Evolutionary conservation across 2,113 vertebrate genomes (phyloP).

Genomic region (Pygoscelis adeliae): DNA sequence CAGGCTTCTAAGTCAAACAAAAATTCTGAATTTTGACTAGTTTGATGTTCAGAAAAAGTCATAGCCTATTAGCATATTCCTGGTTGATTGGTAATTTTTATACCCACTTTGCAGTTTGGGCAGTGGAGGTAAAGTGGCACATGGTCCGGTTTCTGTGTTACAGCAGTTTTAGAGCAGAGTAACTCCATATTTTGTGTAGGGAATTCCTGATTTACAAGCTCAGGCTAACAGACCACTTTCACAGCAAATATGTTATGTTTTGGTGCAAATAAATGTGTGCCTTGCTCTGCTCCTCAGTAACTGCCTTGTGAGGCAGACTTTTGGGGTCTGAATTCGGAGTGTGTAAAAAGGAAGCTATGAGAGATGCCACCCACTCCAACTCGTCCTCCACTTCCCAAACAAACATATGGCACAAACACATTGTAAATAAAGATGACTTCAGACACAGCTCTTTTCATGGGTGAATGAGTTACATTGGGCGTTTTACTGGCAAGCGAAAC

Average conservation of each 20-base stretch:
- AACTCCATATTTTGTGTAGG: not conserved
- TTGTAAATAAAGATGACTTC: slow-evolving; percentile 60
- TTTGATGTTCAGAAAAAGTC: not conserved
- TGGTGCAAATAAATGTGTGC: not conserved
- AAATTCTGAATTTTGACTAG: not conserved
- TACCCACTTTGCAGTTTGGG: not conserved
- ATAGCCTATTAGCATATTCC: not conserved
- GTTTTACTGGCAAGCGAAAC: slow-evolving; percentile 41
- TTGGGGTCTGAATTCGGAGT: not conserved
- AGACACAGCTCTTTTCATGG: slow-evolving; percentile 56
- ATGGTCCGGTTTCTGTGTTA: not conserved
- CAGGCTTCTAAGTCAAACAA: not conserved
- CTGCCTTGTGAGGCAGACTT: slow-evolving; percentile 24
- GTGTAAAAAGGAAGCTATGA: slow-evolving; percentile 39
- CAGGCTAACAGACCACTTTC: not conserved
- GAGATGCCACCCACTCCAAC: slow-evolving; percentile 50
- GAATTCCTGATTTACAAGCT: slow-evolving; percentile 45
- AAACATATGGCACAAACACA: slow-evolving; percentile 49
- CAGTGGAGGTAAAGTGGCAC: not conserved
- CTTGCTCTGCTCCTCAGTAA: slow-evolving; percentile 8
- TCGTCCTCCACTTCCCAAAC: slow-evolving; percentile 40
- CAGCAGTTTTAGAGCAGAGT: not conserved
- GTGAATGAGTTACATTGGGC: slow-evolving; percentile 48
- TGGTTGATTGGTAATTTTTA: not conserved
- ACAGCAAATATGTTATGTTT: not conserved